These are phyloP conservation scores for Catalaphyllia jardinei DNA, from an alignment of 64 coral and sea anemone genomes.

Conservation along the genomic window DNA sequence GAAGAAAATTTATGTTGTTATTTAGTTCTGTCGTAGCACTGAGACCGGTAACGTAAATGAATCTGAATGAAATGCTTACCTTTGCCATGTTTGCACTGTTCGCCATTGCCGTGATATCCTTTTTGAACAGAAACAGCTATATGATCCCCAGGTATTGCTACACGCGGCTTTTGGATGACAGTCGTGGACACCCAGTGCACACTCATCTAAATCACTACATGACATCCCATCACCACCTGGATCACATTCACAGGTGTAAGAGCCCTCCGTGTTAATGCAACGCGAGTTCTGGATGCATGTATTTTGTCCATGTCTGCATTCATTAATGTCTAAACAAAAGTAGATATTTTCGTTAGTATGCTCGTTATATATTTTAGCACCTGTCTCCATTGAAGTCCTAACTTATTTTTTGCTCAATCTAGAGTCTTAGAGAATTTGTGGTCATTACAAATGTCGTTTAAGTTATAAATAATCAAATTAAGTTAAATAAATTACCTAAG, in stretches of 20 bases:
- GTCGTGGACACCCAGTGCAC: not conserved
- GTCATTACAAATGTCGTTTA: too few relatives aligned
- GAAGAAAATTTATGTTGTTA: too few relatives aligned
- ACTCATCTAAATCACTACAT: slow-evolving; percentile 44
- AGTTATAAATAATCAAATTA: too few relatives aligned
- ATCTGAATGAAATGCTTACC: not conserved
- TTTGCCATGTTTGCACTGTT: not conserved
- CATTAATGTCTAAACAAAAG: slow-evolving; percentile 13
- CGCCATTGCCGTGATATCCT: slow-evolving; percentile 27
- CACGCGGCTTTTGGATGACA: slow-evolving; percentile 15
- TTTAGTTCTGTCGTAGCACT: too few relatives aligned
- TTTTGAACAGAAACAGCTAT: not conserved
- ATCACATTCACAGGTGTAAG: slow-evolving; percentile 46
- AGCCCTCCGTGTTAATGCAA: slow-evolving; percentile 53
- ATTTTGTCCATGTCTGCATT: slow-evolving; percentile 1
- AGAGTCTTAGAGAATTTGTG: too few relatives aligned
- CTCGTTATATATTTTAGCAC: not conserved
- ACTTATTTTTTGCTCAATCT: too few relatives aligned
- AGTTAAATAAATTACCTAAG: too few relatives aligned
- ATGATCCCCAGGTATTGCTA: slow-evolving; percentile 33
- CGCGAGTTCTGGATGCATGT: not conserved
- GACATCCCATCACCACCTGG: slow-evolving; percentile 39
- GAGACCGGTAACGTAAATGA: too few relatives aligned
- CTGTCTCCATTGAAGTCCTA: not conserved
- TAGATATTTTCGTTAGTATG: not conserved